phyloP scores from a whole-genome alignment of 2,797 vertebrate genomes.

The Eulemur rubriventer region DNA sequence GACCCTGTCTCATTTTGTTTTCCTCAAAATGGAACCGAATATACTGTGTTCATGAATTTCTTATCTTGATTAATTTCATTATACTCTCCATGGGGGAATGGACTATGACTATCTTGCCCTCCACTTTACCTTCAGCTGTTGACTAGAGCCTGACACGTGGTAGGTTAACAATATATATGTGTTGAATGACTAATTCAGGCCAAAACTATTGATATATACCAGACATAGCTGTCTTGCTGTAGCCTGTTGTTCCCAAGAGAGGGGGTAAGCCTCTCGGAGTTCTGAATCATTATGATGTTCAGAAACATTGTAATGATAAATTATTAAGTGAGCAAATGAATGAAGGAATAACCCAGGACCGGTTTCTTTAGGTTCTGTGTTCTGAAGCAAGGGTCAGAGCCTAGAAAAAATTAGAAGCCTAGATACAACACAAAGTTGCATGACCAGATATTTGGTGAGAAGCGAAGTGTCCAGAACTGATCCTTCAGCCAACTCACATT shows the following conservation, averaged over 20 bases:
- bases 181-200: background rate
- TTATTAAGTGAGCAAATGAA: background rate
- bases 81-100: background rate
- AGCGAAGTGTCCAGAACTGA: background rate
- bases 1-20: background rate
- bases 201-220: background rate
- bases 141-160: background rate
- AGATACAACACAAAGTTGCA: background rate
- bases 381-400: background rate
- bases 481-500: background rate
- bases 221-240: background rate
- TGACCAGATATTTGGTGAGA: background rate
- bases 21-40: background rate
- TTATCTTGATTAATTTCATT: slow-evolving; percentile 21
- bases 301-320: background rate
- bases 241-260: background rate
- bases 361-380: background rate
- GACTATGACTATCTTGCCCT: background rate
- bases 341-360: background rate
- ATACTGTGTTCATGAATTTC: background rate
- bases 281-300: background rate
- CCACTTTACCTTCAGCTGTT: background rate
- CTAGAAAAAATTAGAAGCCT: background rate
- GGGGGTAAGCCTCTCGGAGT: background rate
- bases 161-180: background rate